Evolutionary conservation across 2,888 invertebrate species (phyloP).

Genomic region (Arge pagana): DNA sequence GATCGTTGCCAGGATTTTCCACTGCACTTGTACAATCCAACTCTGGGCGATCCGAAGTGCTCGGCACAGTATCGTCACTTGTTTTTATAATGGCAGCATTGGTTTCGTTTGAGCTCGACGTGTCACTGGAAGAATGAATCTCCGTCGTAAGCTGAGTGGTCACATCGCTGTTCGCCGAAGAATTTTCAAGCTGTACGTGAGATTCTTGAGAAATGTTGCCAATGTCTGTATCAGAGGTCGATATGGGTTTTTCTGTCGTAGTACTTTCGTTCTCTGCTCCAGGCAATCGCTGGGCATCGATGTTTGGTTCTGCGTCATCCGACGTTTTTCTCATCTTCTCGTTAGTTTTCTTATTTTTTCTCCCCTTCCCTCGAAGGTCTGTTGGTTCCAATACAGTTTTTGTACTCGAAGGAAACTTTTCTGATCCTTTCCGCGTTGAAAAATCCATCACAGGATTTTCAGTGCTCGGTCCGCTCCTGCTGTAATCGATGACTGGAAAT

Average conservation of each 20-base stretch:
- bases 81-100: conserved; percentile 4
- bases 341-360: conserved; percentile 34
- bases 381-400: conserved; percentile 36
- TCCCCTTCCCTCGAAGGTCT: conserved; percentile 33
- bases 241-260: background rate
- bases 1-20: background rate
- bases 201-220: background rate
- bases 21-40: background rate
- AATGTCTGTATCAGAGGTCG: background rate
- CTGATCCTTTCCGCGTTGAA: conserved; percentile 34
- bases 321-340: conserved; percentile 23
- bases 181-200: background rate
- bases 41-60: background rate
- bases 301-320: conserved; percentile 19
- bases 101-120: background rate
- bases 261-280: conserved; percentile 5
- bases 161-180: background rate
- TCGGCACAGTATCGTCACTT: background rate
- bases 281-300: no score
- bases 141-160: background rate
- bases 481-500: conserved; percentile 47
- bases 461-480: conserved; percentile 32
- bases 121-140: conserved; percentile 1
- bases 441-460: conserved; percentile 38
- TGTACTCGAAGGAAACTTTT: conserved; percentile 34